phyloP scores from a whole-genome alignment of 2,888 invertebrate genomes.

The Geotrupes spiniger region DNA sequence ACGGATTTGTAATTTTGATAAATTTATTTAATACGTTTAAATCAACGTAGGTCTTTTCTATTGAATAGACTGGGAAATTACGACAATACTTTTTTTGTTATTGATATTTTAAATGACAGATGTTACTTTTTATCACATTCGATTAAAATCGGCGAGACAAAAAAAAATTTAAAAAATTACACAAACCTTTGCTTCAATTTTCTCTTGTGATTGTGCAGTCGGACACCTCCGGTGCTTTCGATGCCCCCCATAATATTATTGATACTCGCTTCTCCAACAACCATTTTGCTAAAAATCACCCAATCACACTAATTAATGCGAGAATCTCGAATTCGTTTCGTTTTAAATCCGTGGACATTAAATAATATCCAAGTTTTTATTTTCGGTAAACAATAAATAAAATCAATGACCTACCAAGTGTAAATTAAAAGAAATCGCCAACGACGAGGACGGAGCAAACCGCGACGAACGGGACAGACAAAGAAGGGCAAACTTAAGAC shows the following conservation, averaged over 20 bases:
- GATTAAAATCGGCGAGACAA: no score
- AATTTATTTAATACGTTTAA: no score
- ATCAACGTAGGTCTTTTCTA: no score
- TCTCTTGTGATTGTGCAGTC: slow-evolving; percentile 85
- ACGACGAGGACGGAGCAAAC: slow-evolving; percentile 15
- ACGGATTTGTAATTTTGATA: no score
- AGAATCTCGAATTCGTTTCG: not conserved
- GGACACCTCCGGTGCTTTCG: slow-evolving; percentile 84
- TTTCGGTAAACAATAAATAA: slow-evolving; percentile 23
- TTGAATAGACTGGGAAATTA: no score
- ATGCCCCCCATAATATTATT: slow-evolving; percentile 90
- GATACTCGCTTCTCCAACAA: slow-evolving; percentile 77
- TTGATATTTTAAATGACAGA: no score
- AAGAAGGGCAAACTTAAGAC: slow-evolving; percentile 31
- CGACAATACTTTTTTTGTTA: no score
- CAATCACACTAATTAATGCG: not conserved
- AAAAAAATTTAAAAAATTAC: not conserved
- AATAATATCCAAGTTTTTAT: not conserved
- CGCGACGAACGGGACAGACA: slow-evolving; percentile 30
- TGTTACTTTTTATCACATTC: no score
- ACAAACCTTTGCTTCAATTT: slow-evolving; percentile 81
- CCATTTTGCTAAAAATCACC: slow-evolving; percentile 61
- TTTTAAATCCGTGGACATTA: not conserved
- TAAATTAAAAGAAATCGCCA: slow-evolving; percentile 22
- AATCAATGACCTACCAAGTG: slow-evolving; percentile 24